Base-by-base conservation (phyloP, 1,140 invertebrate species). In the Zaprionus lachaisei region DNA sequence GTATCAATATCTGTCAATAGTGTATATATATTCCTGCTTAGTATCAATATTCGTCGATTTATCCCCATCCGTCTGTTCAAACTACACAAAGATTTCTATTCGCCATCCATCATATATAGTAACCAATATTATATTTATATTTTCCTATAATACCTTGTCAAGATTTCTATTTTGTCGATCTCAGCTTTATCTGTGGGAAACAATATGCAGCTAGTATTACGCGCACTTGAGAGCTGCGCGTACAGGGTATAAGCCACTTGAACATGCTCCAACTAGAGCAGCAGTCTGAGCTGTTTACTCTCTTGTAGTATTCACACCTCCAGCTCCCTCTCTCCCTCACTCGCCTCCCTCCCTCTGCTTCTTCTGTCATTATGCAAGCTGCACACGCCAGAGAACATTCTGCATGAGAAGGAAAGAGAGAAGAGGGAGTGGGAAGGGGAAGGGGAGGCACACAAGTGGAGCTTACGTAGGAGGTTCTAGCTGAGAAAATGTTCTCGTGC, bases 261-360 rank as follows among this genome's bases (percentile, higher is more conserved):
- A 51, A 51, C 47, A 51, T 51, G 47, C 47, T 24, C 20, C 47
- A 51, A 51, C 47, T 51, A 41, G n/a, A 49, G 60, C 14, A 34
- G 5, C 15, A 49, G 4, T 31, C 24, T 1, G 22, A 51, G 5
- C 6, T 20, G 26, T 66, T 28, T 41, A 54, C 11, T 44, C 28
- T 57, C 49, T 38, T 65, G 63, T 38, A 65, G 34, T 34, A 64
- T 65, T 55, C 37, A 44, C 63, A 65, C 49, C 63, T 65, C 5
- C 1, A 15, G 47, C 5, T 2, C 9, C 15, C 34, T 37, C 17
- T 22, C 57, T 14, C 1, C 4, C 34, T 22, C 5, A 7, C 1
- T 20, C 20, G n/a, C 20, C 57, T 6, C 26, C 12, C 28, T 34
- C 12, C 26, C 26, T 1, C 37, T 15, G 14, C 9, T n/a, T 14